phyloP scores from a whole-genome alignment of 2,113 vertebrate genomes.

The Gobio gobio region DNA sequence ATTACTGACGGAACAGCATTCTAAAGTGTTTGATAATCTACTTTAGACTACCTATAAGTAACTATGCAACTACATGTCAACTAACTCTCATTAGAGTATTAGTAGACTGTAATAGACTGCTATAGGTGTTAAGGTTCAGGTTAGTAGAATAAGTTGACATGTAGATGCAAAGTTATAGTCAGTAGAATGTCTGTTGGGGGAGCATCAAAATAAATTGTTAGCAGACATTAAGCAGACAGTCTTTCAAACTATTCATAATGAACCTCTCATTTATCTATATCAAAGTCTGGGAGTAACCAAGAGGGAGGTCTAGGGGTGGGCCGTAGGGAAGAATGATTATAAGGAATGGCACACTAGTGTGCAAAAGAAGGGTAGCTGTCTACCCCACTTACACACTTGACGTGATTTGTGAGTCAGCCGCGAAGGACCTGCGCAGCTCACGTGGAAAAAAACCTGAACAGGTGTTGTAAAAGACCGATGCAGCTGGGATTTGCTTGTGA shows the following conservation, averaged over 20 bases:
- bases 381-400: conserved; percentile 65
- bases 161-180: too few relatives aligned
- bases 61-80: too few relatives aligned
- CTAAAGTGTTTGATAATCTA: too few relatives aligned
- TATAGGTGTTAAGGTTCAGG: too few relatives aligned
- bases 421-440: conserved; percentile 57
- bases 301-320: conserved; percentile 57
- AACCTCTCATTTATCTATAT: conserved; percentile 53
- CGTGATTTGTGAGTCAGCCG: conserved; percentile 74
- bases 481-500: conserved; percentile 74
- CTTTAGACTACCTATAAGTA: too few relatives aligned
- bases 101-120: too few relatives aligned
- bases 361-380: conserved; percentile 68
- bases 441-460: conserved; percentile 64
- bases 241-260: conserved; percentile 64
- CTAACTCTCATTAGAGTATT: too few relatives aligned
- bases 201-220: too few relatives aligned
- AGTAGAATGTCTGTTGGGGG: too few relatives aligned
- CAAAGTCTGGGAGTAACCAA: conserved; percentile 60
- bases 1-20: too few relatives aligned
- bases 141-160: too few relatives aligned
- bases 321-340: conserved; percentile 62
- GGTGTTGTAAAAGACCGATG: conserved; percentile 72
- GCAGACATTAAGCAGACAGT: not conserved
- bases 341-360: conserved; percentile 65